phyloP scores from a whole-genome alignment of 2,113 vertebrate species.

The Mionectes macconnelli region DNA sequence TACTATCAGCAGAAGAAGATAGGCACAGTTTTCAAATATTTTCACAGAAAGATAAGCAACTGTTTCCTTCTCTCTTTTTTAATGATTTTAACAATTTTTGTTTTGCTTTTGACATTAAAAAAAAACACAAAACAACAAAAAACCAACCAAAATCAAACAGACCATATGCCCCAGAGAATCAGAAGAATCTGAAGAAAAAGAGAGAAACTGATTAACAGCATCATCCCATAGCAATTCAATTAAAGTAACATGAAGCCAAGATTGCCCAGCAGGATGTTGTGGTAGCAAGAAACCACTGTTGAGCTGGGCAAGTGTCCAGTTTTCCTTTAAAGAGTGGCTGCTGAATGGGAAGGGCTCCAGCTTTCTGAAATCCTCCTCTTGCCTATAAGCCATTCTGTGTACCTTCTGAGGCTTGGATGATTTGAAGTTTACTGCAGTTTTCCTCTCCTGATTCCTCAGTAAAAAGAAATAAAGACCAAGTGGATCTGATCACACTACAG shows the following conservation, averaged over 20 bases:
- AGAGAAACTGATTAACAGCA: not conserved
- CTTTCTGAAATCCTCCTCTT: not conserved
- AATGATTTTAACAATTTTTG: not conserved
- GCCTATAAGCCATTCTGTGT: not conserved
- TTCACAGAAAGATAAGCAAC: not conserved
- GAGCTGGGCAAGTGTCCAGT: not conserved
- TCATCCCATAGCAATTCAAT: not conserved
- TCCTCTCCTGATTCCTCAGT: not conserved
- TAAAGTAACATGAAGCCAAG: not conserved
- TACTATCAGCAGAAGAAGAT: not conserved
- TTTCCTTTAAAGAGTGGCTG: not conserved
- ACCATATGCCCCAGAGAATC: not conserved
- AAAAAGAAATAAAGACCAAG: not conserved
- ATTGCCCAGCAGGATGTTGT: conserved; percentile 29
- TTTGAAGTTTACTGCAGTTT: not conserved
- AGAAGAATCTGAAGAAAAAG: not conserved
- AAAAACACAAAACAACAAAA: not conserved
- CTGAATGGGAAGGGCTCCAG: not conserved
- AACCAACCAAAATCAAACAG: not conserved
- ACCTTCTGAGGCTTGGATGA: not conserved
- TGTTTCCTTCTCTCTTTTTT: not conserved
- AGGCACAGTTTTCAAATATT: not conserved
- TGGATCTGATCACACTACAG: not conserved
- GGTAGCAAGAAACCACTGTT: not conserved
- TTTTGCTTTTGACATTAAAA: not conserved